Percentiles rank a stretch among this genome's conserved stretches.
Conservation (phyloP, 2,888 invertebrate genomes). For the Plebejus anna region DNA sequence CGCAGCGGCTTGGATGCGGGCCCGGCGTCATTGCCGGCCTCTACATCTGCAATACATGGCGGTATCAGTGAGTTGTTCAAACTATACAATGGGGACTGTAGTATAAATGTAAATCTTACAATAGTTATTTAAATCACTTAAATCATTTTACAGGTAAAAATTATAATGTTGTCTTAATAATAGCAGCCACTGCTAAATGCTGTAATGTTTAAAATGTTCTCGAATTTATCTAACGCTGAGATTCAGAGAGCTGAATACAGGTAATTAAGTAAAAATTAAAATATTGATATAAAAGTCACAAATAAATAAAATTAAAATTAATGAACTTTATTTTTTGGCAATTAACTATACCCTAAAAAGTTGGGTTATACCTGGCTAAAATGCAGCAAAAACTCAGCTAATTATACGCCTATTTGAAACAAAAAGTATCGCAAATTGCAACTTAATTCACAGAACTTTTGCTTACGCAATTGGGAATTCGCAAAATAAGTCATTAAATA, state of each 20-base stretch:
- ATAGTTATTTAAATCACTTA: too few species aligned
- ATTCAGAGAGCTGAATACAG: too few species aligned
- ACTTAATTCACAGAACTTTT: conserved; percentile 2
- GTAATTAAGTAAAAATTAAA: too few species aligned
- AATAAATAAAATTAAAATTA: neutral
- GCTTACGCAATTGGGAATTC: conserved; percentile 20
- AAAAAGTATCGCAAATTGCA: conserved; percentile 4
- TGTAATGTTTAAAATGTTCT: too few species aligned
- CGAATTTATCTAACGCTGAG: too few species aligned
- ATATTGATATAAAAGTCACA: neutral
- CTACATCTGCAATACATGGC: conserved; percentile 61
- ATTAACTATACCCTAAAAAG: neutral
- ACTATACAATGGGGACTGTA: neutral
- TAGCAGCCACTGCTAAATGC: too few species aligned
- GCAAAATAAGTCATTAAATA: conserved; percentile 12
- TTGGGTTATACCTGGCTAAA: neutral
- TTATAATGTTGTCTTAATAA: too few species aligned
- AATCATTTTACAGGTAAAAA: too few species aligned
- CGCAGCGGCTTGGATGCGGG: conserved; percentile 45
- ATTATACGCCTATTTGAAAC: conserved; percentile 13
- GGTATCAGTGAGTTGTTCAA: conserved; percentile 33
- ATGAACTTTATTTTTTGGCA: neutral
- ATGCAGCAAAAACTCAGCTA: neutral
- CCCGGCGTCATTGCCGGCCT: conserved; percentile 49
- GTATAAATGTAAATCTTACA: neutral